A percentile compares a stretch with the other conserved stretches of the same genome.
These are phyloP conservation scores for Dinocampus coccinellae DNA, from an alignment of 2,888 invertebrate genomes.

Conservation along the genomic window DNA sequence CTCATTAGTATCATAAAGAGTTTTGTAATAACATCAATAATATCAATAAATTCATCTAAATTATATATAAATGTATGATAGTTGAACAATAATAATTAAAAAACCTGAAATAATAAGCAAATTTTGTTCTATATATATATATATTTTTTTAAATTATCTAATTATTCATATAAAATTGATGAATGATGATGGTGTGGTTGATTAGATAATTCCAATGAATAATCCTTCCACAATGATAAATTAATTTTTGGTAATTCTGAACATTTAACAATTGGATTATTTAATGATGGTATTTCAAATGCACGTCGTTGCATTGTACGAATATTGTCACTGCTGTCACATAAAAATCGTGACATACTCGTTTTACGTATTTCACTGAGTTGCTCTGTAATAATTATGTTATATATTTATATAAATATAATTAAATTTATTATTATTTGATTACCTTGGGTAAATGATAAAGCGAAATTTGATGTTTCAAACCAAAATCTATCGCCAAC, in stretches of 20 bases:
- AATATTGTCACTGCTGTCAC: conserved; percentile 80
- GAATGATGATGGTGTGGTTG: conserved; percentile 35
- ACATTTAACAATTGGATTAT: conserved; percentile 78
- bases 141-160: background rate
- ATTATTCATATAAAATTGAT: conserved; percentile 41
- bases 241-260: conserved; percentile 76
- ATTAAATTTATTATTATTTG: background rate
- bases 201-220: conserved; percentile 39
- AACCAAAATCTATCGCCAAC: conserved; percentile 91
- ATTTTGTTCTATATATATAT: too few species aligned
- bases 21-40: too few species aligned
- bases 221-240: conserved; percentile 74
- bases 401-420: background rate
- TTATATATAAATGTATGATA: too few species aligned
- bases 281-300: conserved; percentile 77
- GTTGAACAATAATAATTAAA: too few species aligned
- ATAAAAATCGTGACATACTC: conserved; percentile 82
- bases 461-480: conserved; percentile 76
- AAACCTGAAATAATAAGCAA: too few species aligned
- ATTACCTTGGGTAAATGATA: conserved; percentile 77
- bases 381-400: conserved; percentile 72
- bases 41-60: too few species aligned
- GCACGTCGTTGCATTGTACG: conserved; percentile 57
- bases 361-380: conserved; percentile 82
- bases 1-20: too few species aligned